Conservation (phyloP, 1,140 invertebrate genomes). For the Hypsibius dujardini region DNA sequence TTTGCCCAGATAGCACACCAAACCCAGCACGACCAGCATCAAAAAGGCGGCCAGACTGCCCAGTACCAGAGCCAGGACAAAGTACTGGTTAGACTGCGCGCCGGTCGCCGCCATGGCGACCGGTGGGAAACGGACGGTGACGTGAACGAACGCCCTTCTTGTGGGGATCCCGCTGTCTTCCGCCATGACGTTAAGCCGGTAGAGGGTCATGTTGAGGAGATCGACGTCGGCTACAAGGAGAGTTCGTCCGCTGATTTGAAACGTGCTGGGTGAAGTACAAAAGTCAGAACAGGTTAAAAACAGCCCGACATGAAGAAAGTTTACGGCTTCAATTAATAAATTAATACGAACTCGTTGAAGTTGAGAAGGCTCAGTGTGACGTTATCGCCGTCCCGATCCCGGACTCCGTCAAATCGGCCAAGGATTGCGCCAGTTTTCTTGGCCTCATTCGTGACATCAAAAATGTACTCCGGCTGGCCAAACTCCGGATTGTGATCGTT, state of each 20-base stretch:
- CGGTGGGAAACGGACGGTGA: background rate
- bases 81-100: constrained; percentile 9
- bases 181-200: background rate
- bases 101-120: background rate
- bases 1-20: constrained; percentile 10
- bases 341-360: background rate
- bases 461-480: background rate
- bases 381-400: constrained; percentile 10
- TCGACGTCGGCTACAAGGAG: background rate
- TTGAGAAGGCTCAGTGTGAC: background rate
- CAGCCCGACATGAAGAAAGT: too few relatives aligned
- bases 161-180: background rate
- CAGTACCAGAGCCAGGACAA: constrained; percentile 10
- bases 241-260: too few relatives aligned
- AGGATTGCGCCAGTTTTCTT: background rate
- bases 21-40: background rate
- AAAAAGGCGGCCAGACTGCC: background rate
- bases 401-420: background rate
- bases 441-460: background rate
- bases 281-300: too few relatives aligned
- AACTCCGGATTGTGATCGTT: constrained; percentile 15
- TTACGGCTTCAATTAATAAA: too few relatives aligned
- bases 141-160: background rate
- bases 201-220: background rate
- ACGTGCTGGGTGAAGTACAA: too few relatives aligned